These are phyloP conservation scores for Drosophila kanapiae DNA, from an alignment of 1,140 invertebrate genomes.

Conservation along the genomic window DNA sequence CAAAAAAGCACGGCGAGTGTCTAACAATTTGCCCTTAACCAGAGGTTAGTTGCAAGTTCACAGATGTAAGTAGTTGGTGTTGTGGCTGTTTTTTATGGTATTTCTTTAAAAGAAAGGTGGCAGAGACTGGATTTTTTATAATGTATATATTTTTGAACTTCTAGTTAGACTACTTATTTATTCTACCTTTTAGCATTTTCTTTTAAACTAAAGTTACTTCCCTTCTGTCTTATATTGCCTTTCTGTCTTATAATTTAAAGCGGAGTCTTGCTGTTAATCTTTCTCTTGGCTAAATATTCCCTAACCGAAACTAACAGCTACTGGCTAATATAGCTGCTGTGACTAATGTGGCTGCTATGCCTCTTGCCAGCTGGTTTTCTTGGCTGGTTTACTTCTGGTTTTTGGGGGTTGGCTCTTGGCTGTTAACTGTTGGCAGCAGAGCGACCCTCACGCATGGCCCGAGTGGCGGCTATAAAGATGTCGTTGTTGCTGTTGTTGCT, in stretches of 20 bases:
- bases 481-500: slow-evolving; percentile 61
- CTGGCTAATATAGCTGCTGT: slow-evolving; percentile 27
- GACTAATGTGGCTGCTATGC: slow-evolving; percentile 29
- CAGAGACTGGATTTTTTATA: not conserved
- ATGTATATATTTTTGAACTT: not conserved
- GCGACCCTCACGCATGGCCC: slow-evolving; percentile 66
- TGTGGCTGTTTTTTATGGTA: not conserved
- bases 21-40: slow-evolving; percentile 31
- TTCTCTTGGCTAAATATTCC: slow-evolving; percentile 5
- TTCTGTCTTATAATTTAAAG: not conserved
- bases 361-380: slow-evolving; percentile 43
- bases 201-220: not conserved
- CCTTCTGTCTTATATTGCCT: not conserved
- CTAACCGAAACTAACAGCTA: not conserved
- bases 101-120: no score
- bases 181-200: not conserved
- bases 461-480: slow-evolving; percentile 74
- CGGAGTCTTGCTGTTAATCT: not conserved
- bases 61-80: slow-evolving; percentile 1
- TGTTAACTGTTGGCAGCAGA: slow-evolving; percentile 49
- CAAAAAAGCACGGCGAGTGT: slow-evolving; percentile 19
- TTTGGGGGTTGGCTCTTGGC: slow-evolving; percentile 60
- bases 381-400: slow-evolving; percentile 21
- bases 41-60: slow-evolving; percentile 32
- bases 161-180: not conserved